Percentiles rank a stretch among this genome's conserved stretches.
Evolutionary conservation across 2,888 invertebrate species (phyloP).

Genomic region (Tetanocera ferruginea): DNA sequence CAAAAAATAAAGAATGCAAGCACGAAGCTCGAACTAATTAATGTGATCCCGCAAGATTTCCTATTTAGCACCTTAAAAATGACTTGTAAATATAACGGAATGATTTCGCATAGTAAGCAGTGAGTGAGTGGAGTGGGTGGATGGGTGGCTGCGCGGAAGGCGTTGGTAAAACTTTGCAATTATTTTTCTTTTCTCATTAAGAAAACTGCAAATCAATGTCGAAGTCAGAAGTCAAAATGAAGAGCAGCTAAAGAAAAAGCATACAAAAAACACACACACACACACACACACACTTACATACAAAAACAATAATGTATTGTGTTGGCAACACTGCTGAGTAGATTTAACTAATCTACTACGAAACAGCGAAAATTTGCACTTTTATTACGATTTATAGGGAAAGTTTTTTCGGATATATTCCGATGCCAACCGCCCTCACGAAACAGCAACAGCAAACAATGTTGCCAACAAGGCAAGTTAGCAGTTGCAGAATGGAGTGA

Average conservation of each 20-base stretch:
- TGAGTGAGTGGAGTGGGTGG: neutral
- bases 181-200: conserved; percentile 28
- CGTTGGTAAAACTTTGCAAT: conserved; percentile 26
- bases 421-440: neutral
- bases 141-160: neutral
- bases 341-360: conserved; percentile 25
- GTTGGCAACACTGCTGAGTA: neutral
- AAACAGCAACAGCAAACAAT: neutral
- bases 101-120: neutral
- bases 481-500: neutral
- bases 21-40: conserved; percentile 28
- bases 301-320: neutral
- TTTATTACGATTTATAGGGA: conserved; percentile 36
- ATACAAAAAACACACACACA: neutral
- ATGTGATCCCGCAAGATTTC: conserved; percentile 22
- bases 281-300: neutral
- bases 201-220: conserved; percentile 27
- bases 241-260: neutral
- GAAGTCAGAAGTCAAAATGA: neutral
- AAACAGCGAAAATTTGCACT: conserved; percentile 26
- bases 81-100: neutral
- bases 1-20: neutral
- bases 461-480: neutral
- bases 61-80: conserved; percentile 20
- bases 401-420: conserved; percentile 10